A percentile compares a stretch with the other conserved stretches of the same genome.
Evolutionary conservation across 2,113 vertebrate genomes (phyloP).

Genomic region (Emydocephalus ijimae): DNA sequence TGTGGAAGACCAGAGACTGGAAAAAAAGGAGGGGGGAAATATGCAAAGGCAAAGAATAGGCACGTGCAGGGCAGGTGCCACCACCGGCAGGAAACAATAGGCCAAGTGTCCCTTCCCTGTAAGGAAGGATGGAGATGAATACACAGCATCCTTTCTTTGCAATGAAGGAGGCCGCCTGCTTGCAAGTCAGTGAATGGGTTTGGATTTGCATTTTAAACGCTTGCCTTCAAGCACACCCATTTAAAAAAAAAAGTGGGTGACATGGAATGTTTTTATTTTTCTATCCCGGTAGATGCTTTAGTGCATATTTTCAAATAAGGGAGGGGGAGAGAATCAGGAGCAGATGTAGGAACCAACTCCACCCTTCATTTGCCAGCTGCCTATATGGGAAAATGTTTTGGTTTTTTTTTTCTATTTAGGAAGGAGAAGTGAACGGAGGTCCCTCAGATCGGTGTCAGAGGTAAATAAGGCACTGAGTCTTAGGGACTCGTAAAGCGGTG

Average conservation of each 20-base stretch:
- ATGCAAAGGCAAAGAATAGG: not conserved
- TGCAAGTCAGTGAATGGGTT: not conserved
- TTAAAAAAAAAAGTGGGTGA: not conserved
- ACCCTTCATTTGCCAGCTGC: not conserved
- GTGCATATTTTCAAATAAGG: not conserved
- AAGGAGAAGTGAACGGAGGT: not conserved
- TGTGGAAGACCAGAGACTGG: no score
- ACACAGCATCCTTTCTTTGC: not conserved
- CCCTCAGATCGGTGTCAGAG: not conserved
- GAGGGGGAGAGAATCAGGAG: not conserved
- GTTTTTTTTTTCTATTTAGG: accelerated
- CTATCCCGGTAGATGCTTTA: not conserved
- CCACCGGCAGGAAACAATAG: not conserved
- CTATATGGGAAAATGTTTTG: not conserved
- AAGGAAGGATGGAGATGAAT: slow-evolving; percentile 25
- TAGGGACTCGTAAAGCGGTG: not conserved
- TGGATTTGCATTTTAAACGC: not conserved
- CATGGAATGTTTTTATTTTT: not conserved
- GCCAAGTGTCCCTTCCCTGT: slow-evolving; percentile 49
- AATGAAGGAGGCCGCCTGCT: not conserved
- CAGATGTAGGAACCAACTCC: not conserved
- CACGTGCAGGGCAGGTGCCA: slow-evolving; percentile 7
- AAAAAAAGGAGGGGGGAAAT: not conserved
- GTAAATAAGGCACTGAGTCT: not conserved
- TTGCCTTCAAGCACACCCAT: not conserved